Base-by-base conservation (phyloP, 2,797 vertebrate genomes). In the Microctenopoma lineatum region DNA sequence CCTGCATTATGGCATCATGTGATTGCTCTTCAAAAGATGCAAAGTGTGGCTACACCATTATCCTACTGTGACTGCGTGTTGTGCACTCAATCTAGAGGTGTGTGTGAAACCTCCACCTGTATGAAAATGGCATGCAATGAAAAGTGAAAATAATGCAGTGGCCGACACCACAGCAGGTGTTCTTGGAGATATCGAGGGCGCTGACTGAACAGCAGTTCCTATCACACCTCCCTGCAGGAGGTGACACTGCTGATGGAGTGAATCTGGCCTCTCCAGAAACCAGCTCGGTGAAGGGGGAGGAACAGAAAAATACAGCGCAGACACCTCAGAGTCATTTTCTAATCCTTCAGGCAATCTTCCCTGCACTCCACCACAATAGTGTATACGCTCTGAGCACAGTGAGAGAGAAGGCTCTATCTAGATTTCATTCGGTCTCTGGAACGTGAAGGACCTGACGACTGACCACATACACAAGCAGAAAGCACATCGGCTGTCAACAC, bases 151-250 rank as follows among this genome's bases (percentile, higher is more conserved):
- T 61, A 68, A 83, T 27, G 69, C 65, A 26, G 46, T 10, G 55
- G 81, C 68, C 29, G 70, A 60, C 73, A 47, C 42, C 55, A 21
- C 54, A 58, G 58, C 44, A 7, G 70, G 59, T 9, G 75, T 42
- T 73, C 83, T 83, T 75, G 70, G 77, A 84, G 81, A 80, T 58
- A 76, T 77, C 66, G 70, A 68, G 66, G 68, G 73, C 16, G 15
- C 51, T 59, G 42, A 75, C 72, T 66, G 64, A 84, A 79, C 74
- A 78, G 80, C 59, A 66, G 66, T 62, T 80, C 72, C 79, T 84
- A 77, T 78, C 80, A 79, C 59, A 62, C 29, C 55, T 68, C 82
- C 73, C 83, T 25, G 59, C 68, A 39, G 80, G 85, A 66, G 79
- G 79, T 39, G 68, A 63, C 59, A 41, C 21, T 32, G 66, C 79